Evolutionary conservation across 2,888 invertebrate species (phyloP).

Genomic region (Chymomyza procnemis): DNA sequence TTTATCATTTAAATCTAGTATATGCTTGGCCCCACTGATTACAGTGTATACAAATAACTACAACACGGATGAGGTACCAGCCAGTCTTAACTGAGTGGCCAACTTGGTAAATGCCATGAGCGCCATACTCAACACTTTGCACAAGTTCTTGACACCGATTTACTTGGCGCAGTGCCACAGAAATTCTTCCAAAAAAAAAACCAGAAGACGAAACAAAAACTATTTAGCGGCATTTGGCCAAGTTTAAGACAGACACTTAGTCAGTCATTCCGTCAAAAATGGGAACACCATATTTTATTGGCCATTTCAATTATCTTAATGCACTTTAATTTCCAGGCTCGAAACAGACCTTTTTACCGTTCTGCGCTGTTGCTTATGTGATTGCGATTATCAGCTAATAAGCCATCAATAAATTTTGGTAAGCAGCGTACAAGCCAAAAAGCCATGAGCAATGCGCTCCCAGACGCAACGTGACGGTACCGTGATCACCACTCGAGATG

Average conservation of each 20-base stretch:
- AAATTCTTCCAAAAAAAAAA: constrained; percentile 1
- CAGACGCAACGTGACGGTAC: constrained; percentile 15
- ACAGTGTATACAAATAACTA: background rate
- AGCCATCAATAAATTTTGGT: constrained; percentile 76
- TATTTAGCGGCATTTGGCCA: background rate
- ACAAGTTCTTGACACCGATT: constrained; percentile 67
- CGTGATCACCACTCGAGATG: constrained; percentile 51
- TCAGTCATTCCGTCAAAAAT: constrained; percentile 31
- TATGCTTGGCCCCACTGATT: no score
- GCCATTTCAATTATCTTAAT: constrained; percentile 76
- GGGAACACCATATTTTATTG: constrained; percentile 72
- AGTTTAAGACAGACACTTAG: background rate
- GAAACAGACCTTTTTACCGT: constrained; percentile 65
- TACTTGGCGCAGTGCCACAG: constrained; percentile 15
- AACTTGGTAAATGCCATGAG: constrained; percentile 55
- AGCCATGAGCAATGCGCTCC: constrained; percentile 53
- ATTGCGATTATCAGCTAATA: constrained; percentile 76
- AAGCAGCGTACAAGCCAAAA: constrained; percentile 51
- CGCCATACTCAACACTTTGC: constrained; percentile 70
- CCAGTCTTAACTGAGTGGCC: background rate
- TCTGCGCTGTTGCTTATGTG: constrained; percentile 41
- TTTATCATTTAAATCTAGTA: no score
- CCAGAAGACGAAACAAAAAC: constrained; percentile 14
- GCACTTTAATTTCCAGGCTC: constrained; percentile 66
- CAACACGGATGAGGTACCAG: background rate